These are phyloP conservation scores for Meiosimyza decipiens DNA, from an alignment of 2,888 invertebrate genomes.

Conservation along the genomic window DNA sequence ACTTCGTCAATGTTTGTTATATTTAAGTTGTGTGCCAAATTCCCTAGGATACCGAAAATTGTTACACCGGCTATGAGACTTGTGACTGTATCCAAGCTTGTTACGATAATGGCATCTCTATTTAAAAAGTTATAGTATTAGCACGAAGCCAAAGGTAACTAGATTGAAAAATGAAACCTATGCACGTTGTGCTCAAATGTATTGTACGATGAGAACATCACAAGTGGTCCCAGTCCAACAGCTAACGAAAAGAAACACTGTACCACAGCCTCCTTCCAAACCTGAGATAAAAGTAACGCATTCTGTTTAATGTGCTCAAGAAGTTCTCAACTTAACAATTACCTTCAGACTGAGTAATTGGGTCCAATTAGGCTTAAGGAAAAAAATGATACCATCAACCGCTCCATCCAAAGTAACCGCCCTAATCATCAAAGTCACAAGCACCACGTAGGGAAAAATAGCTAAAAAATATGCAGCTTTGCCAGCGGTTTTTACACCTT, in stretches of 20 bases:
- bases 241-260: slow-evolving; percentile 81
- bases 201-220: slow-evolving; percentile 82
- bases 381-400: slow-evolving; percentile 35
- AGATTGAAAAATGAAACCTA: no score
- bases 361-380: slow-evolving; percentile 36
- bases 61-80: slow-evolving; percentile 83
- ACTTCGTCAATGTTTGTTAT: slow-evolving; percentile 72
- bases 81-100: slow-evolving; percentile 83
- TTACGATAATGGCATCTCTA: slow-evolving; percentile 80
- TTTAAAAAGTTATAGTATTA: slow-evolving; percentile 64
- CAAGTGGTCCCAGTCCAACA: slow-evolving; percentile 77
- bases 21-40: slow-evolving; percentile 75
- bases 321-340: neutral
- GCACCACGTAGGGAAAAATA: slow-evolving; percentile 35
- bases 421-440: slow-evolving; percentile 34
- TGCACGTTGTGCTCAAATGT: slow-evolving; percentile 73
- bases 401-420: slow-evolving; percentile 38
- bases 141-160: no score
- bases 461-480: slow-evolving; percentile 39
- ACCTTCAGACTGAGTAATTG: slow-evolving; percentile 36
- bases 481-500: slow-evolving; percentile 35
- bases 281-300: slow-evolving; percentile 68
- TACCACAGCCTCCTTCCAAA: slow-evolving; percentile 79
- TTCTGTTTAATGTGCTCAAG: no score
- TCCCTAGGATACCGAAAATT: slow-evolving; percentile 85